Conservation (phyloP, 2,888 invertebrate genomes). For the Ctena decussata region DNA sequence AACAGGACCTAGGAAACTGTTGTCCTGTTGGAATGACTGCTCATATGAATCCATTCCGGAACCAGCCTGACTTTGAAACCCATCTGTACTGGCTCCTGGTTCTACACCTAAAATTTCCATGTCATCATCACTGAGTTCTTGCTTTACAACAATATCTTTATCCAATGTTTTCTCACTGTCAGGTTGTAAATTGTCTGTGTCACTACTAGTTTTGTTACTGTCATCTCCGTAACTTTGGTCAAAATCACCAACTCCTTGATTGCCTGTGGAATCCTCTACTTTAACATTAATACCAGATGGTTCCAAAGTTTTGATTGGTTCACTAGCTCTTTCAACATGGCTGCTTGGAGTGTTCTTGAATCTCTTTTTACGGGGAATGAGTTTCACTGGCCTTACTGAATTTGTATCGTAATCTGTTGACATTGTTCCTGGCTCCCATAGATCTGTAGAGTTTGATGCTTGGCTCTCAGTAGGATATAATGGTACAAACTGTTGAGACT, state of each 20-base stretch:
- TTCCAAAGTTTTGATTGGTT: neutral
- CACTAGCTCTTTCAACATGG: neutral
- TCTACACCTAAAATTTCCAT: neutral
- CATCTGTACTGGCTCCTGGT: neutral
- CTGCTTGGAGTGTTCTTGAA: neutral
- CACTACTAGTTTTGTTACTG: neutral
- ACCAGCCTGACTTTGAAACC: neutral
- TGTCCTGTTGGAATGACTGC: neutral
- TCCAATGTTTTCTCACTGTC: neutral
- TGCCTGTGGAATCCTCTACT: neutral
- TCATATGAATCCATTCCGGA: neutral
- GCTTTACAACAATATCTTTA: neutral
- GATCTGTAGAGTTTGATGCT: neutral
- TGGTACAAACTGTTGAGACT: neutral
- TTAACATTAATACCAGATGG: too few species aligned
- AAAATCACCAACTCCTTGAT: neutral
- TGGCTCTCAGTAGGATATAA: neutral
- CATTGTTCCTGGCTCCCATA: neutral
- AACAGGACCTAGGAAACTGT: neutral
- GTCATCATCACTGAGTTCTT: neutral
- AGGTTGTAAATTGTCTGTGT: neutral
- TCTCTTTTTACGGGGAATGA: neutral
- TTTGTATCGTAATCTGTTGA: neutral
- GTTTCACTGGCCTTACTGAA: neutral
- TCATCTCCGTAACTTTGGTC: neutral